These are phyloP conservation scores for Ephestia elutella DNA, from an alignment of 1,140 invertebrate species.

Conservation along the genomic window DNA sequence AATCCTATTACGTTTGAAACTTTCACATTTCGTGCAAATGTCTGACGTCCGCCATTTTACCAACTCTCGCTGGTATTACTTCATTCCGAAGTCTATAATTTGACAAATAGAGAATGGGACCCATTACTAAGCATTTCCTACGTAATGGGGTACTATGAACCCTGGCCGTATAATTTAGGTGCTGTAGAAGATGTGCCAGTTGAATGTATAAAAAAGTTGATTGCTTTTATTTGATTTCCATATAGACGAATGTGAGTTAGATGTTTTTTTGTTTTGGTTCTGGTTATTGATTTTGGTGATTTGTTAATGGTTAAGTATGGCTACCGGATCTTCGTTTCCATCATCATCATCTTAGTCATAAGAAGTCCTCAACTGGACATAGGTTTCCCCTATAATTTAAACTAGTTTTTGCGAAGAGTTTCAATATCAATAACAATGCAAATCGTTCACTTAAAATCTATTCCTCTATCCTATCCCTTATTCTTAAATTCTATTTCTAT, in stretches of 20 bases:
- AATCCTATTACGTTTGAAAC: slow-evolving; percentile 12
- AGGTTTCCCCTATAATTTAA: no score
- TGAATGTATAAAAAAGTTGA: slow-evolving; percentile 13
- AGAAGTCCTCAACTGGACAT: no score
- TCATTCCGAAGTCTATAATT: slow-evolving; percentile 67
- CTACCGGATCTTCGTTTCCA: not conserved
- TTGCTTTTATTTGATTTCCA: slow-evolving; percentile 25
- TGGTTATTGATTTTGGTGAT: not conserved
- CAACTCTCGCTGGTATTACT: slow-evolving; percentile 54
- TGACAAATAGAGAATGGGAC: slow-evolving; percentile 72
- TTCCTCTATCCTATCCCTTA: no score
- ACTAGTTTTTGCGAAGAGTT: no score
- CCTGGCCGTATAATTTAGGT: slow-evolving; percentile 61
- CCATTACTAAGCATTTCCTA: slow-evolving; percentile 66
- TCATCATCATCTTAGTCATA: not conserved
- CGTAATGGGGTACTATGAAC: slow-evolving; percentile 51
- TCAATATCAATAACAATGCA: no score
- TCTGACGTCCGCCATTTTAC: slow-evolving; percentile 40
- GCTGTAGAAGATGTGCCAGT: slow-evolving; percentile 33
- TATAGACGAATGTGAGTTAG: slow-evolving; percentile 6
- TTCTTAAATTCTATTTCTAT: no score
- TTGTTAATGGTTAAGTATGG: not conserved
- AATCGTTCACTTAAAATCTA: no score
- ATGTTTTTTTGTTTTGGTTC: not conserved
- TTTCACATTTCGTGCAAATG: slow-evolving; percentile 27